Conservation (phyloP, 2,113 vertebrate species). For the Spilogale gracilis region DNA sequence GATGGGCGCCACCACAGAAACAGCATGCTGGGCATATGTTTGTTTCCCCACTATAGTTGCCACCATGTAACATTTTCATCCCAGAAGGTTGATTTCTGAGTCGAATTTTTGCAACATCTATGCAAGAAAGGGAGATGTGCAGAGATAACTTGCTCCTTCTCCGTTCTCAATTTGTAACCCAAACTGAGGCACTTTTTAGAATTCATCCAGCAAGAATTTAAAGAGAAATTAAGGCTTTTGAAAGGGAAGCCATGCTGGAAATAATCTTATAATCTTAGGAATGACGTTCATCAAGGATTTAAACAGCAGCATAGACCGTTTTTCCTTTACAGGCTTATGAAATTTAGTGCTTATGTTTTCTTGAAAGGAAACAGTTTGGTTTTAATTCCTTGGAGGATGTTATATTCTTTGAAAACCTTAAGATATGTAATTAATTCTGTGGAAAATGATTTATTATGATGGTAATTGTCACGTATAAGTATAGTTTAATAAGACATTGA, state of each 20-base stretch:
- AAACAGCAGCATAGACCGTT: constrained; percentile 13
- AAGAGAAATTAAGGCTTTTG: constrained; percentile 59
- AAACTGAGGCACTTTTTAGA: constrained; percentile 17
- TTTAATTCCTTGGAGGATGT: constrained; percentile 58
- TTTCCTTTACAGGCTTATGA: constrained; percentile 41
- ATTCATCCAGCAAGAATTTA: constrained; percentile 47
- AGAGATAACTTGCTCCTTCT: constrained; percentile 24
- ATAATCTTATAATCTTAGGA: constrained; percentile 67
- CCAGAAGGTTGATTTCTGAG: constrained; percentile 46
- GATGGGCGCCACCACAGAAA: background rate
- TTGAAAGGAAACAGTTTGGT: constrained; percentile 69
- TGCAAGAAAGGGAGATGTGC: constrained; percentile 22
- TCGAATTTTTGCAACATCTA: constrained; percentile 45
- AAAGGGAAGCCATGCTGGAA: constrained; percentile 52
- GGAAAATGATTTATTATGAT: constrained; percentile 67
- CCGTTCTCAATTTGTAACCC: constrained; percentile 17
- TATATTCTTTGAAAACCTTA: constrained; percentile 52
- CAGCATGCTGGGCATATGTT: background rate
- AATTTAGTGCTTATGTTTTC: constrained; percentile 46
- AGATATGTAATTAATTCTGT: constrained; percentile 50
- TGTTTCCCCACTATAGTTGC: background rate
- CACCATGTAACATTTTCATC: background rate
- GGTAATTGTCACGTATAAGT: constrained; percentile 57
- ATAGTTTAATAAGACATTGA: constrained; percentile 65
- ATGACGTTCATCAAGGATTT: constrained; percentile 62